Evolutionary conservation across 2,113 vertebrate genomes (phyloP).

Genomic region (Alligator sinensis): DNA sequence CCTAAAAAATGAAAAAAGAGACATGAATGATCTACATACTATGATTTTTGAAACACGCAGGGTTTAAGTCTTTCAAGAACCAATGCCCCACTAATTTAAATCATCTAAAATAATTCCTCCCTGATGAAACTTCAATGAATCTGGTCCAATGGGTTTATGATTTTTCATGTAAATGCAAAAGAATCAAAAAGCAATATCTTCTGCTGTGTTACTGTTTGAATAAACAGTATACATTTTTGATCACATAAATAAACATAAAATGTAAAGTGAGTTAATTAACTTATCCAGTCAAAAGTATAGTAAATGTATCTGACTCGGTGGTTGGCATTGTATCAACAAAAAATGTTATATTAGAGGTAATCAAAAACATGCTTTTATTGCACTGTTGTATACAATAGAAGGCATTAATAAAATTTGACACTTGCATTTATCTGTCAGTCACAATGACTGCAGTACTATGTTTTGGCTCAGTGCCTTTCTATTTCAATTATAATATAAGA

Average conservation of each 20-base stretch:
- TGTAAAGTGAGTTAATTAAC: background rate
- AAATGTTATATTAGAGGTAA: background rate
- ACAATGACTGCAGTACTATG: constrained; percentile 12
- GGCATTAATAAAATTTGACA: background rate
- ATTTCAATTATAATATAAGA: background rate
- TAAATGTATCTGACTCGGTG: background rate
- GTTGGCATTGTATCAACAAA: background rate
- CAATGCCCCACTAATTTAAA: constrained; percentile 52
- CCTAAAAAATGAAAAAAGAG: constrained; percentile 32
- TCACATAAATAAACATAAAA: background rate
- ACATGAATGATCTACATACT: background rate
- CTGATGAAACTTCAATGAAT: background rate
- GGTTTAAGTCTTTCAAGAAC: constrained; percentile 43
- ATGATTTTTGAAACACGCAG: background rate
- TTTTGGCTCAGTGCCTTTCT: constrained; percentile 30
- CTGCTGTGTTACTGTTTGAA: background rate
- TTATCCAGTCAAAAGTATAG: background rate
- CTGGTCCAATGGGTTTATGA: background rate
- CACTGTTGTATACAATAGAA: background rate
- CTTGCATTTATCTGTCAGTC: background rate
- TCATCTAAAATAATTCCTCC: background rate
- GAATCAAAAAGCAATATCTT: background rate
- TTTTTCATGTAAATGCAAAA: background rate
- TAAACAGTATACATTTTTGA: background rate
- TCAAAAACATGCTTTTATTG: background rate